Evolutionary conservation across 35 echinoderm and acorn worm species (phyloP), one percentile per base, ranked within the genome.

Genomic region (Apostichopus parvimensis): DNA sequence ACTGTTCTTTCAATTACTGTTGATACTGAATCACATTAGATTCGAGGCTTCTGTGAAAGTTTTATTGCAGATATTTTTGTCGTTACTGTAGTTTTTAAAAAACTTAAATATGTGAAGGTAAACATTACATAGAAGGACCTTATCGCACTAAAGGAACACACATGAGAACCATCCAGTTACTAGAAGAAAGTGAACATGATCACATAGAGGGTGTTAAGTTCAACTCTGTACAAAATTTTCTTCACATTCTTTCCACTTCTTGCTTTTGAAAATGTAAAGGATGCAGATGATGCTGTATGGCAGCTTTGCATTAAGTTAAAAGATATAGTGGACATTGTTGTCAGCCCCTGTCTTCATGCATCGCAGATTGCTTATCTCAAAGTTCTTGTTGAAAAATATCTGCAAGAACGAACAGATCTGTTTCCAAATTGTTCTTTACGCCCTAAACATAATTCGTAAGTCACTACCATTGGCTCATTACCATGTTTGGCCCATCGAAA

Each of bases 221-320:
- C 80, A 5, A 9, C 22, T 60, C 56, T 9, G 54, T 56, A 7
- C 70, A 91, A 54, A 91, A 79, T 80, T 91, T 13, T 91, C 23
- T 26, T 91, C 90, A 76, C 82, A 9, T 82, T 96, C 5, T 68
- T 96, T 65, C 92, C 92, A 77, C 57, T 96, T 11, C n/a, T 96
- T 21, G 61, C 91, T 28, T 62, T n/a, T 23, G 57, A 93, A 22
- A 79, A 77, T 26, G 91, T 93, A 66, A 53, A 87, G 58, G 80
- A 87, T 77, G n/a, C 26, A 75, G 89, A 88, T 58, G 95, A 96
- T 93, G 7, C 11, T 56, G 92, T 96, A 23, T 96, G 95, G 89
- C 79, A 91, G 21, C 52, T 93, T 13, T 77, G 18, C 81, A 59
- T 96, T 26, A 77, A 66, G 77, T 73, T 96, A 25, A 72, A 79